These are phyloP conservation scores for Muraenolepis orangiensis DNA, from an alignment of 2,797 vertebrate species.

Conservation along the genomic window DNA sequence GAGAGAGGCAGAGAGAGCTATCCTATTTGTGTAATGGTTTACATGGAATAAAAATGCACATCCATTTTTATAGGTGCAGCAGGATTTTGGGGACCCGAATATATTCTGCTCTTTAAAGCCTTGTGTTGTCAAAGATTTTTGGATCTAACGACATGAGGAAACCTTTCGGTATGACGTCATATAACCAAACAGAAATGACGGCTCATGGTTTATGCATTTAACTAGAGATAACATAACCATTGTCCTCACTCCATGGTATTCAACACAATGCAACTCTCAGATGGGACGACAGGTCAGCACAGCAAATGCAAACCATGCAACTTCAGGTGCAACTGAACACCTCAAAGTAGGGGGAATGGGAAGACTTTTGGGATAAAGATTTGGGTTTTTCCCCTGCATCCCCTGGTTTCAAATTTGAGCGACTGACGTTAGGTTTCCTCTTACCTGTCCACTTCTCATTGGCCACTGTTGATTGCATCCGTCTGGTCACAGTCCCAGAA, in stretches of 20 bases:
- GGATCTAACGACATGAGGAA: not conserved
- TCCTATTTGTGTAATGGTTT: not conserved
- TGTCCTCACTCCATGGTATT: not conserved
- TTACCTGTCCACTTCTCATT: conserved; percentile 66
- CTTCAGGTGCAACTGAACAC: not conserved
- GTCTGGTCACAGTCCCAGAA: conserved; percentile 39
- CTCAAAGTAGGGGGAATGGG: not conserved
- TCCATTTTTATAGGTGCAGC: not conserved
- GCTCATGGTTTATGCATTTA: not conserved
- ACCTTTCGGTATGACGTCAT: not conserved
- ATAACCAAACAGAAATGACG: not conserved
- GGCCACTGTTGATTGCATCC: conserved; percentile 45
- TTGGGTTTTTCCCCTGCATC: not conserved
- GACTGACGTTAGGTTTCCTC: not conserved
- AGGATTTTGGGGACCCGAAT: not conserved
- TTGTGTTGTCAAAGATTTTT: not conserved
- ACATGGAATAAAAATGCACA: not conserved
- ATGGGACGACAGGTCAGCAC: not conserved
- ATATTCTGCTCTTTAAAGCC: not conserved
- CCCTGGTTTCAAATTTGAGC: not conserved
- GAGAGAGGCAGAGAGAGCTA: too few relatives aligned
- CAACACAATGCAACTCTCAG: not conserved
- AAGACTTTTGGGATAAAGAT: not conserved
- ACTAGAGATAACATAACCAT: not conserved
- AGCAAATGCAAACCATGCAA: not conserved